These are phyloP conservation scores for Eolophus roseicapilla DNA, from an alignment of 2,113 vertebrate genomes.

Conservation along the genomic window DNA sequence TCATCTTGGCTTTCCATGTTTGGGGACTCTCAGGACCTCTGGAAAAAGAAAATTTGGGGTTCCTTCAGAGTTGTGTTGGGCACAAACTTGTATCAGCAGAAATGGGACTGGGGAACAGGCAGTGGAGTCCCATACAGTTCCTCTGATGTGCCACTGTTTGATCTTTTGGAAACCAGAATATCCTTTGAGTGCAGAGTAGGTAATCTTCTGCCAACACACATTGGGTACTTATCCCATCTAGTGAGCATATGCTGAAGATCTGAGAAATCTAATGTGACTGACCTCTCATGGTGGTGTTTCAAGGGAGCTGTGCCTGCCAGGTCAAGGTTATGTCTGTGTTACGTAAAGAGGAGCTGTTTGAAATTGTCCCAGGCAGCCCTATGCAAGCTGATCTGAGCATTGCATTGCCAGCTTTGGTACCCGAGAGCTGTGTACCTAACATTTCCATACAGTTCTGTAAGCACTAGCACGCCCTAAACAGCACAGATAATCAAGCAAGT, in stretches of 20 bases:
- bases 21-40: neutral
- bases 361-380: neutral
- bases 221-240: neutral
- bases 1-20: neutral
- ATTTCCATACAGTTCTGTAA: neutral
- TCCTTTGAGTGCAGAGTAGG: neutral
- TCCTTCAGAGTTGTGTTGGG: fast-evolving
- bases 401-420: neutral
- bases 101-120: neutral
- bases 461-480: neutral
- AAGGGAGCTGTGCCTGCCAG: neutral
- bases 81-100: fast-evolving
- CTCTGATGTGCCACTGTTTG: neutral
- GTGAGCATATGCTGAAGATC: neutral
- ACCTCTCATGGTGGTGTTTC: neutral
- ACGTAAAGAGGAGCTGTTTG: fast-evolving
- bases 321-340: neutral
- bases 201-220: neutral
- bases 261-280: neutral
- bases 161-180: neutral
- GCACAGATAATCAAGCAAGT: neutral
- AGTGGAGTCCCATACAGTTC: neutral
- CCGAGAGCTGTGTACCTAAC: fast-evolving
- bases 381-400: neutral
- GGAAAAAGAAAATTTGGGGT: neutral